Evolutionary conservation across 2,888 invertebrate genomes (phyloP).

Genomic region (Cheilosia vulpina): DNA sequence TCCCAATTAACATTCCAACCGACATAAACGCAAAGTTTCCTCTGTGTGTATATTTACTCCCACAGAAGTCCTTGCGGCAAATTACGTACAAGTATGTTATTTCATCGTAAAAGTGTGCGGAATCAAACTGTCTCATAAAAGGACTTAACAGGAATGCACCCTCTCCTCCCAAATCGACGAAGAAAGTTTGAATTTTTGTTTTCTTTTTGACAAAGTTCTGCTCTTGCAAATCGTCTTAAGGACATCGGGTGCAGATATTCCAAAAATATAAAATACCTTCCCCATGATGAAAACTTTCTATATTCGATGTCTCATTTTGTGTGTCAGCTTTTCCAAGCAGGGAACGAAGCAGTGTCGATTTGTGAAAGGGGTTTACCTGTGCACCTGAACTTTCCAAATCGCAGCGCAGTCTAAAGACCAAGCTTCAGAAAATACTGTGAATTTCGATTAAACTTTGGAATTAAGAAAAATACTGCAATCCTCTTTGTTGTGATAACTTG

Average conservation of each 20-base stretch:
- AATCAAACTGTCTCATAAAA: constrained; percentile 31
- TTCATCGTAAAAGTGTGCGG: constrained; percentile 14
- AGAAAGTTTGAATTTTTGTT: constrained; percentile 46
- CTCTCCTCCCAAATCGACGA: constrained; percentile 20
- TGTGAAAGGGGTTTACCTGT: constrained; percentile 30
- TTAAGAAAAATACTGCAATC: constrained; percentile 61
- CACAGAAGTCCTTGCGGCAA: constrained; percentile 12
- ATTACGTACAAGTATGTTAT: constrained; percentile 9
- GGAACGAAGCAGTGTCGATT: constrained; percentile 26
- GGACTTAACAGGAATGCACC: constrained; percentile 22
- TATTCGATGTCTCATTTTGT: constrained; percentile 49
- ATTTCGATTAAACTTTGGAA: constrained; percentile 66
- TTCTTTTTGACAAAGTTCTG: constrained; percentile 42
- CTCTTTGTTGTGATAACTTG: constrained; percentile 49
- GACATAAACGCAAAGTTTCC: background rate
- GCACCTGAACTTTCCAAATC: constrained; percentile 3
- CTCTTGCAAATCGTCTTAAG: constrained; percentile 63
- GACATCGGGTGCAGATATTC: constrained; percentile 58
- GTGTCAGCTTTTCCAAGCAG: background rate
- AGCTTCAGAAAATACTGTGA: background rate
- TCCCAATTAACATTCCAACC: constrained; percentile 4
- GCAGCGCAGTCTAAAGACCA: constrained; percentile 8
- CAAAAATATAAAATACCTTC: constrained; percentile 33
- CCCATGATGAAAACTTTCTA: constrained; percentile 42
- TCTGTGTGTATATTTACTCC: background rate